Base-by-base conservation (phyloP, 2,888 invertebrate genomes). In the Athalia circularis region DNA sequence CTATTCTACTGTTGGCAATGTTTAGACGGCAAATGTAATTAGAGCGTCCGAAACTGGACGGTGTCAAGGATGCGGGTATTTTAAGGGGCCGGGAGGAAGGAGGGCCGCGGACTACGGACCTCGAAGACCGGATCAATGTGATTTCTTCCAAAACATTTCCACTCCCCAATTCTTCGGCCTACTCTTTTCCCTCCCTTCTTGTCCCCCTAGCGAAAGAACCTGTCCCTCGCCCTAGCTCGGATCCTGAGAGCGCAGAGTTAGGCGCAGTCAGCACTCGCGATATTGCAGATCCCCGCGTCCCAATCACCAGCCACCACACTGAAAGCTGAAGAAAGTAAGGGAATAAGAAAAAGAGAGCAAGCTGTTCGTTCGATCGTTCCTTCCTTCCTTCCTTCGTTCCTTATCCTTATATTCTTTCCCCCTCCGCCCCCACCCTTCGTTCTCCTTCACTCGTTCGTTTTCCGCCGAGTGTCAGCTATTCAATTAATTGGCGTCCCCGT, bases 11-110 rank as follows among this genome's bases (percentile, higher is more conserved):
- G 57, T 61, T n/a, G 75, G 29, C 11, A 54, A 47, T 59, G 13
- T 13, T 4, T 5, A 80, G 79, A 81, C 80, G 82, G 82, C 81
- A 84, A 86, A 84, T 81, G 85, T 83, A 86, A 86, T 85, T 85
- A 85, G 85, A 85, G 81, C 81, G 78, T 77, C 29, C 82, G 79
- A 77, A 82, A 83, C 83, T 82, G 85, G 82, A 82, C 82, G 80
- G 81, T 79, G 82, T 79, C 80, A 72, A 54, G 43, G 65, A 15
- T 57, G 50, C 47, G 8, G 54, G 59, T n/a, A 72, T 15, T 47
- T 72, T 68, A 80, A 79, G 72, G 68, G n/a, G 13, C 43, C 52
- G 52, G 65, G 75, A 65, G 47, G 5, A 43, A 43, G 72, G 11
- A 2, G 15, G 77, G 65, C 80, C 70, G 68, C 2, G 29, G 29